Evolutionary conservation across 2,113 vertebrate genomes (phyloP).

Genomic region (Nymphicus hollandicus): DNA sequence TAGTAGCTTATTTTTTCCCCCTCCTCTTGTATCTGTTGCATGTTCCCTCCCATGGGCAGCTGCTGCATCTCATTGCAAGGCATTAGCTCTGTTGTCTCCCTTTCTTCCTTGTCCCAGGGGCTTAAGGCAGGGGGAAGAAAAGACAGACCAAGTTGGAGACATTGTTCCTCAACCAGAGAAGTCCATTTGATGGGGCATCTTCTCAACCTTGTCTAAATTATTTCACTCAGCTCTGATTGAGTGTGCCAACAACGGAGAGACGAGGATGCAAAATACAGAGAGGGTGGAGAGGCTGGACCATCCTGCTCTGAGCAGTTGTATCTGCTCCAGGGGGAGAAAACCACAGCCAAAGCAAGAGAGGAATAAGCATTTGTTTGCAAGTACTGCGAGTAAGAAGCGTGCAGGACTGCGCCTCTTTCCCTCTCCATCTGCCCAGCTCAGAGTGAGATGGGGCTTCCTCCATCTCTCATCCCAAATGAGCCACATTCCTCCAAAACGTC

Average conservation of each 20-base stretch:
- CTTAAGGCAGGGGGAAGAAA: neutral
- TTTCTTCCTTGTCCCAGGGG: neutral
- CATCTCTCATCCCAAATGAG: neutral
- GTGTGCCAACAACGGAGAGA: neutral
- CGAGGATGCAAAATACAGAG: neutral
- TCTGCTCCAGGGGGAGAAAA: neutral
- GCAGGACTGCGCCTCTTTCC: neutral
- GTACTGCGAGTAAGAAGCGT: neutral
- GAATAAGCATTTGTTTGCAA: neutral
- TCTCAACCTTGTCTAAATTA: neutral
- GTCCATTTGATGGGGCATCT: neutral
- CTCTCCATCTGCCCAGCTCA: neutral
- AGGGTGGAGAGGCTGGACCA: neutral
- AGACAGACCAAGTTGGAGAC: neutral
- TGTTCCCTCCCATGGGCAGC: neutral
- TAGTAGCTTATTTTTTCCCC: accelerated
- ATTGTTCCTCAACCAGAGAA: neutral
- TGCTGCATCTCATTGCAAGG: neutral
- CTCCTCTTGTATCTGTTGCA: neutral
- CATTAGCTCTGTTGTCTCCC: neutral
- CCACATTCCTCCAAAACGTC: neutral
- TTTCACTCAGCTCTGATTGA: neutral
- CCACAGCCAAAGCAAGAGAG: neutral
- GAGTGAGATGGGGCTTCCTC: accelerated
- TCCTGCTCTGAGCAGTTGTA: neutral